These are phyloP conservation scores for Cyanistes caeruleus DNA, from an alignment of 2,113 vertebrate species.

Conservation along the genomic window DNA sequence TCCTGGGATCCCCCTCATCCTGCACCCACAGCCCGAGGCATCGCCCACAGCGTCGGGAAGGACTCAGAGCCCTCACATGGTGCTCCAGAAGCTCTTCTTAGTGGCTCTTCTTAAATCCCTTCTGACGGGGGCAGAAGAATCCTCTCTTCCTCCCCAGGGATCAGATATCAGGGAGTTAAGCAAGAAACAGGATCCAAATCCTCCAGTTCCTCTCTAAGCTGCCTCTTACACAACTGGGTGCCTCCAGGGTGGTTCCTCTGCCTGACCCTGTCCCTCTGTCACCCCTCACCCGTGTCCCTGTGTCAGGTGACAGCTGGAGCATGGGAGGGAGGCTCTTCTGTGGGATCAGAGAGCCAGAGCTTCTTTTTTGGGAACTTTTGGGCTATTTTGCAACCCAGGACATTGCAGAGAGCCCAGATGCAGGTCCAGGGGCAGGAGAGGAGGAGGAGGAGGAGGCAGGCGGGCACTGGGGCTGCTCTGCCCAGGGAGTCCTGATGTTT, in stretches of 20 bases:
- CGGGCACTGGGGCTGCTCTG: background rate
- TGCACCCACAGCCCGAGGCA: background rate
- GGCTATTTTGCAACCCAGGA: background rate
- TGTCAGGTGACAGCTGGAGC: background rate
- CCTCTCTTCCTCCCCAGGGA: background rate
- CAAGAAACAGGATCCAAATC: constrained; percentile 49
- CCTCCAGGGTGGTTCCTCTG: background rate
- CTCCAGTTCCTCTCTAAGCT: background rate
- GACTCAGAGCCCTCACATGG: background rate
- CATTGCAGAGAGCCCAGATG: background rate
- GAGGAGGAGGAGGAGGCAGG: background rate
- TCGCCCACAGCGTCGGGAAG: accelerated
- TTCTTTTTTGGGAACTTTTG: background rate
- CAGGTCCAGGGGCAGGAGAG: background rate
- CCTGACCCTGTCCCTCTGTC: background rate
- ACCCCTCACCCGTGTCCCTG: background rate
- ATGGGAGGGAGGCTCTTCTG: accelerated
- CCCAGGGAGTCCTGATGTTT: background rate
- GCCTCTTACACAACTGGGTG: background rate
- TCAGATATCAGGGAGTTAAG: constrained; percentile 31
- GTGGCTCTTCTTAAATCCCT: background rate
- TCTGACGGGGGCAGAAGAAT: background rate
- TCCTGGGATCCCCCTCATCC: background rate
- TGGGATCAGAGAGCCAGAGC: accelerated
- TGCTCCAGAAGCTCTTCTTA: background rate